Percentiles rank a stretch among this genome's conserved stretches.
These are phyloP conservation scores for Australoheros scitulus DNA, from an alignment of 2,113 vertebrate species.

Conservation along the genomic window DNA sequence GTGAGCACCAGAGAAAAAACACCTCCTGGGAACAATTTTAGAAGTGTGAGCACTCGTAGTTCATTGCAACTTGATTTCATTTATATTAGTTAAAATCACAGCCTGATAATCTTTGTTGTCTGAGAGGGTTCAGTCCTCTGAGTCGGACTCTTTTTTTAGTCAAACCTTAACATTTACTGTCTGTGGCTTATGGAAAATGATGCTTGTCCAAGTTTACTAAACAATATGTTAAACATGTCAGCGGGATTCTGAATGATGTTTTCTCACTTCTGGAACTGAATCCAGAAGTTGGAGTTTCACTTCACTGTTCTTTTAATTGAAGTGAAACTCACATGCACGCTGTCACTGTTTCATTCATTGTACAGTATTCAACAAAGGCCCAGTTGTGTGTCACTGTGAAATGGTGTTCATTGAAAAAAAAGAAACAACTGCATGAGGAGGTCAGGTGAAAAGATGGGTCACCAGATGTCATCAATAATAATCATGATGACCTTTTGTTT, in stretches of 20 bases:
- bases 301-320: neutral
- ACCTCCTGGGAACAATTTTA: neutral
- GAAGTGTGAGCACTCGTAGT: neutral
- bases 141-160: neutral
- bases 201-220: neutral
- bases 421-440: neutral
- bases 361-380: neutral
- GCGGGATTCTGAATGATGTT: neutral
- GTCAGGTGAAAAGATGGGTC: neutral
- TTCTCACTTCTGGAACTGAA: slow-evolving; percentile 3
- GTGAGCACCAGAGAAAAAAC: neutral
- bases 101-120: neutral
- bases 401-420: neutral
- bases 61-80: neutral
- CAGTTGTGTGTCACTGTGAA: neutral
- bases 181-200: neutral
- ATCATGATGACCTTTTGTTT: neutral
- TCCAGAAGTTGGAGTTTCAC: neutral
- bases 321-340: neutral
- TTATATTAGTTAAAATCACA: neutral
- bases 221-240: neutral
- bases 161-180: neutral
- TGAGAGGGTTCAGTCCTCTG: neutral
- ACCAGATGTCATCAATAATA: neutral
- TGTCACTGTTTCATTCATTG: neutral